phyloP scores from a whole-genome alignment of 1,140 invertebrate species.

The Neelides sp. region DNA sequence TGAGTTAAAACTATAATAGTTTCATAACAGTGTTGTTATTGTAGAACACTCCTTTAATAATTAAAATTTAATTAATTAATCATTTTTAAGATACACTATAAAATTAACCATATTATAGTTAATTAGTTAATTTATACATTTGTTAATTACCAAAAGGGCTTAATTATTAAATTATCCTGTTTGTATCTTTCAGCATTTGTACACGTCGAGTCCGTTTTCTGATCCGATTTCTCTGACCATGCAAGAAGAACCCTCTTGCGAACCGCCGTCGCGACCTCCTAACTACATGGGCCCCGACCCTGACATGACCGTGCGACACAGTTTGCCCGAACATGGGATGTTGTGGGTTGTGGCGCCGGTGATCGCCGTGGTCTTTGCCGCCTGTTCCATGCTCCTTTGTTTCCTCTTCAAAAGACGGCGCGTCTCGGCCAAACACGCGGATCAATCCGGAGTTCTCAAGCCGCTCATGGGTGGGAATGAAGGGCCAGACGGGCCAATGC shows the following conservation, averaged over 20 bases:
- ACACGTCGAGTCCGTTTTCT: slow-evolving; percentile 88
- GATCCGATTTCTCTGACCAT: slow-evolving; percentile 75
- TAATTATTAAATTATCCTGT: slow-evolving; percentile 29
- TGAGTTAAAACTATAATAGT: slow-evolving; percentile 9
- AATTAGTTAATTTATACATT: background rate
- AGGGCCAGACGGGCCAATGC: slow-evolving; percentile 43
- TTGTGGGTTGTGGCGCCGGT: slow-evolving; percentile 60
- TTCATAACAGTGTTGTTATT: slow-evolving; percentile 3
- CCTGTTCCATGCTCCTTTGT: slow-evolving; percentile 29
- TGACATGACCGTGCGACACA: slow-evolving; percentile 59
- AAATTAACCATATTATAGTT: background rate
- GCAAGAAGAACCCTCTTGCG: slow-evolving; percentile 71
- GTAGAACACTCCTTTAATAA: too few relatives aligned
- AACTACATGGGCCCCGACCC: slow-evolving; percentile 53
- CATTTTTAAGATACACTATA: background rate
- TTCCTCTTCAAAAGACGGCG: slow-evolving; percentile 56
- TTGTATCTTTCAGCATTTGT: too few relatives aligned
- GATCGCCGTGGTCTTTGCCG: slow-evolving; percentile 42
- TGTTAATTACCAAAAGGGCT: background rate
- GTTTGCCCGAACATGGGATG: slow-evolving; percentile 64
- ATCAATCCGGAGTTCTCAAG: slow-evolving; percentile 74
- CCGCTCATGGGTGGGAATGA: slow-evolving; percentile 60
- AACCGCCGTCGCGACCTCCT: slow-evolving; percentile 69
- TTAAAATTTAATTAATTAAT: background rate
- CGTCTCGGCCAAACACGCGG: slow-evolving; percentile 74